Conservation (phyloP, 2,113 vertebrate genomes). For the Rhinolophus sinicus region DNA sequence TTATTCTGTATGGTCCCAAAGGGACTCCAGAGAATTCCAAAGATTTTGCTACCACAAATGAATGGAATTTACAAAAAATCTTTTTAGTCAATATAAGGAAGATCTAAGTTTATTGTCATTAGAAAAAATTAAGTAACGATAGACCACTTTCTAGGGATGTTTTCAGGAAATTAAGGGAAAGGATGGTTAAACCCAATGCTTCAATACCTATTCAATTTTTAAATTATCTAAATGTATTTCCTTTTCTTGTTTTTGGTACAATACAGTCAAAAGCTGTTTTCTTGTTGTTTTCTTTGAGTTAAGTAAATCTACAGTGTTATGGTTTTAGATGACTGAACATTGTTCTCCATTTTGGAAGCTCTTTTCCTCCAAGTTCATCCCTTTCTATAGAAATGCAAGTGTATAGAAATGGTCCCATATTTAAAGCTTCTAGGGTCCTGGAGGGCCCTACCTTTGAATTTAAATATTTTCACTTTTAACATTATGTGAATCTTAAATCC, state of each 20-base stretch:
- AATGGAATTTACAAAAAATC: neutral
- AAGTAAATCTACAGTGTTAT: neutral
- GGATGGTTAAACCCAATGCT: neutral
- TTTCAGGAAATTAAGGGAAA: neutral
- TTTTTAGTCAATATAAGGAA: neutral
- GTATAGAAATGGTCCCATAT: neutral
- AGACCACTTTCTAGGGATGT: neutral
- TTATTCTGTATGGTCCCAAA: neutral
- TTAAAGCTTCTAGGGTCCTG: neutral
- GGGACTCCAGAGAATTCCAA: neutral
- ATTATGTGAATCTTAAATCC: slow-evolving; percentile 70
- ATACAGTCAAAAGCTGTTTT: neutral
- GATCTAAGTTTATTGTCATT: neutral
- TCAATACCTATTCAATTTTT: neutral
- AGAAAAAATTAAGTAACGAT: neutral
- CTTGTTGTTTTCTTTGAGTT: neutral
- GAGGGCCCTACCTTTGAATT: slow-evolving; percentile 37
- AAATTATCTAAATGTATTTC: neutral
- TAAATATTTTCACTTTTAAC: slow-evolving; percentile 80
- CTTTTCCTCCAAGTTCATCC: neutral
- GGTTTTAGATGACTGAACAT: neutral
- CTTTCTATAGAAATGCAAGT: neutral
- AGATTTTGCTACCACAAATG: neutral
- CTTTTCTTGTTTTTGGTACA: neutral
- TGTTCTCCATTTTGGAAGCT: neutral